Evolutionary conservation across 2,888 invertebrate genomes (phyloP).

Genomic region (Apomyelois bistriatella): DNA sequence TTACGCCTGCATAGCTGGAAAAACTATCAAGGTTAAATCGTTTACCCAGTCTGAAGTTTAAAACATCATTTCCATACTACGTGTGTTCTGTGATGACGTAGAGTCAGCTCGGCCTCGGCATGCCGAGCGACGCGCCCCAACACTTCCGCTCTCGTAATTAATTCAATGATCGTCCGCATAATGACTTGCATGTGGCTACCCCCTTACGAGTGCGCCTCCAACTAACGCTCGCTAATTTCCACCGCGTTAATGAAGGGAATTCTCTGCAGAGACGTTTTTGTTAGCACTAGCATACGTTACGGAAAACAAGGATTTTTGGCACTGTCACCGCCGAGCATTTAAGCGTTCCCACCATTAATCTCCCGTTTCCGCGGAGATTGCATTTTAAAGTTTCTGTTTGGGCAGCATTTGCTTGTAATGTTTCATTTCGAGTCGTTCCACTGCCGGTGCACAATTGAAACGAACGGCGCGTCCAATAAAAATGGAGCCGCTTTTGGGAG

Average conservation of each 20-base stretch:
- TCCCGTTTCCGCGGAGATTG: slow-evolving; percentile 63
- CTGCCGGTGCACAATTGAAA: slow-evolving; percentile 40
- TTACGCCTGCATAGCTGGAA: too few relatives aligned
- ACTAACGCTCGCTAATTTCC: slow-evolving; percentile 69
- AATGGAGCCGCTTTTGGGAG: slow-evolving; percentile 19
- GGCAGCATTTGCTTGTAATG: slow-evolving; percentile 63
- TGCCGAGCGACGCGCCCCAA: slow-evolving; percentile 32
- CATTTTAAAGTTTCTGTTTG: slow-evolving; percentile 69
- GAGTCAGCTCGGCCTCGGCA: slow-evolving; percentile 16
- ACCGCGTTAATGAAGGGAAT: slow-evolving; percentile 64
- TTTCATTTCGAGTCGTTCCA: slow-evolving; percentile 37
- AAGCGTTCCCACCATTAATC: slow-evolving; percentile 70
- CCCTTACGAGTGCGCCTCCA: slow-evolving; percentile 50
- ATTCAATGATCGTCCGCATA: slow-evolving; percentile 77
- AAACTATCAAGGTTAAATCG: too few relatives aligned
- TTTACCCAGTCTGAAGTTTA: too few relatives aligned
- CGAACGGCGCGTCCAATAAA: slow-evolving; percentile 33
- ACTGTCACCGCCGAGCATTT: slow-evolving; percentile 58
- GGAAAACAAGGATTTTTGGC: slow-evolving; percentile 56
- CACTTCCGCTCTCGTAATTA: slow-evolving; percentile 65
- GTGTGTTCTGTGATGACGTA: slow-evolving; percentile 5
- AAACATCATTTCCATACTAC: not conserved
- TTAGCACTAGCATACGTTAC: slow-evolving; percentile 44
- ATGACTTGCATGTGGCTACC: slow-evolving; percentile 72
- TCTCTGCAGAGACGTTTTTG: slow-evolving; percentile 62